Conservation (phyloP, 2,113 vertebrate species). For the Micromys minutus region DNA sequence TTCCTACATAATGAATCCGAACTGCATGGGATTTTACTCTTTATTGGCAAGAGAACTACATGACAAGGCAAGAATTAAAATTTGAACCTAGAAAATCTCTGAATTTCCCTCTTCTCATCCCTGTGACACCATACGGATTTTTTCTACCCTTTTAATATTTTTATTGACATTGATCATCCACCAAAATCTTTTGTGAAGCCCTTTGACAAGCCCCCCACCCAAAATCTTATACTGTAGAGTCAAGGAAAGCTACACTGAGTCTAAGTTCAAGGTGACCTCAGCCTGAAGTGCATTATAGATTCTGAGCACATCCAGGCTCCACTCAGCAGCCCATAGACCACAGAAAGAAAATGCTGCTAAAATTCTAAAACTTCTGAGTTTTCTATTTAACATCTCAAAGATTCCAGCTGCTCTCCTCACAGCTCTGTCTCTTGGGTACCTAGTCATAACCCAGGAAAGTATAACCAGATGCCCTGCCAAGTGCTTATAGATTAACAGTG, state of each 20-base stretch:
- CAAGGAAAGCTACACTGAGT: background rate
- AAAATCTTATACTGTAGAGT: background rate
- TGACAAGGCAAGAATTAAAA: background rate
- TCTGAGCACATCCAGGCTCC: background rate
- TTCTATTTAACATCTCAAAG: conserved; percentile 56
- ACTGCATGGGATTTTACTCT: background rate
- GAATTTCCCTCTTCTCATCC: background rate
- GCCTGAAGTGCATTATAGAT: background rate
- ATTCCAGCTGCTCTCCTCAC: conserved; percentile 63
- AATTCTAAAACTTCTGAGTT: conserved; percentile 49
- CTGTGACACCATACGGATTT: background rate
- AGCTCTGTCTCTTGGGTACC: conserved; percentile 39
- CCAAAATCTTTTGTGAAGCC: background rate
- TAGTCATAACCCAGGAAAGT: conserved; percentile 73
- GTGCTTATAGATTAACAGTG: conserved; percentile 71
- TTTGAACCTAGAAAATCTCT: background rate
- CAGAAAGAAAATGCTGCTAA: background rate
- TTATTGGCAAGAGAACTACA: background rate
- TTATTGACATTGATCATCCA: background rate
- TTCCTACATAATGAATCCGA: background rate
- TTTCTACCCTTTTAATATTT: background rate
- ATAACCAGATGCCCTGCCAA: conserved; percentile 77
- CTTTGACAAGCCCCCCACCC: background rate
- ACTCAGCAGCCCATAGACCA: background rate
- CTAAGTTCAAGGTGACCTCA: background rate